These are phyloP conservation scores for Ctenoplectra terminalis DNA, from an alignment of 1,140 invertebrate species.

Conservation along the genomic window DNA sequence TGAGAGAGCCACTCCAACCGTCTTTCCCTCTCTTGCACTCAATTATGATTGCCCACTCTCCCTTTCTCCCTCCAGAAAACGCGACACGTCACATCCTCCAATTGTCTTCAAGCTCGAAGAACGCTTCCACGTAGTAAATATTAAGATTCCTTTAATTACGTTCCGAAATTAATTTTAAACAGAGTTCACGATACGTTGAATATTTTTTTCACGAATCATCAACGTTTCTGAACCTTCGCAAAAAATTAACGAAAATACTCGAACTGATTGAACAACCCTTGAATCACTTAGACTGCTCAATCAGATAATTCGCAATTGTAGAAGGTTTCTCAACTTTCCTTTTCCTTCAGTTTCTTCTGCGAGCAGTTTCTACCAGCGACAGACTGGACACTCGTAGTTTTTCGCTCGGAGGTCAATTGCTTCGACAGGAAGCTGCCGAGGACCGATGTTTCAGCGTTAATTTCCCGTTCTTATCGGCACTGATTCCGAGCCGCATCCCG, in stretches of 20 bases:
- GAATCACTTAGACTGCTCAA: too few species aligned
- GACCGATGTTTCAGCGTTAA: constrained; percentile 45
- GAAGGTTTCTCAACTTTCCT: background rate
- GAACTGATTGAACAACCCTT: too few species aligned
- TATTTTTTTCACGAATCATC: too few species aligned
- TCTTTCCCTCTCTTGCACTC: constrained; percentile 37
- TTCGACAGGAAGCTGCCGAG: background rate
- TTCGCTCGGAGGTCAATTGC: background rate
- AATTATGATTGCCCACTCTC: constrained; percentile 38
- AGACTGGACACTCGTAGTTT: background rate
- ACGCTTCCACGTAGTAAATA: constrained; percentile 20
- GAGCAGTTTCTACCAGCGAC: too few species aligned
- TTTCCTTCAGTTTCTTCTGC: background rate
- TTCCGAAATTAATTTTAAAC: too few species aligned
- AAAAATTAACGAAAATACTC: too few species aligned
- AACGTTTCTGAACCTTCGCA: too few species aligned
- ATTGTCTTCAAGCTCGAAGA: constrained; percentile 42
- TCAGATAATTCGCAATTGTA: too few species aligned
- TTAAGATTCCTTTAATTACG: too few species aligned
- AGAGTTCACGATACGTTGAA: too few species aligned
- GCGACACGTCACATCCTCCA: constrained; percentile 58
- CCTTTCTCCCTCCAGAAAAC: constrained; percentile 32
- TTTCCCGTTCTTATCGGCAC: constrained; percentile 32
- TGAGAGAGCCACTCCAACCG: constrained; percentile 51
- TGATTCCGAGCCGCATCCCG: background rate